Evolutionary conservation across 2,888 invertebrate species (phyloP), one percentile per base, ranked within the genome.

Genomic region (Pogonocherus hispidulus): DNA sequence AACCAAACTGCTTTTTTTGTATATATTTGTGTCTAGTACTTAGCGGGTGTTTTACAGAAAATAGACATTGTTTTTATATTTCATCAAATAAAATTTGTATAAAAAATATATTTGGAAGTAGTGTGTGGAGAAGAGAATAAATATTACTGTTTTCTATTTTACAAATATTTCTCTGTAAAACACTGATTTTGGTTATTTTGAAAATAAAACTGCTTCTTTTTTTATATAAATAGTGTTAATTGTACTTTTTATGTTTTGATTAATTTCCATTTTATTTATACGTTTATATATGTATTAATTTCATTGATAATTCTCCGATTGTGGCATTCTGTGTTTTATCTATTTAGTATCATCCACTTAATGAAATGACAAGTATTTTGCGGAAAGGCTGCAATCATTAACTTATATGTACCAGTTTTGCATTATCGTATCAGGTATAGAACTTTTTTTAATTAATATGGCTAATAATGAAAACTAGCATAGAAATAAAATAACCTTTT

Each of bases 11-110:
- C 76, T 76, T 75, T 67, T 75, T 64, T 77, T 77, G 76, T 77
- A 79, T 77, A 76, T 72, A 74, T 69, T 72, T 74, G 73, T 76
- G 64, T 72, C 67, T 78, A 76, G 78, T 79, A 79, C 78, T 80
- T 80, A 80, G 78, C 74, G 67, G 69, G 70, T 75, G 75, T 77
- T 78, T 76, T 76, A 70, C 70, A 72, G 69, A 66, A 69, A 68
- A 64, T 67, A 57, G 23, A 41, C 51, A 35, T 46, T 60, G 64
- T 68, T 66, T 69, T 68, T 70, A 64, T 63, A 59, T 44, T 27
- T 14, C 55, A 32, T 49, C 20, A 56, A 49, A 60, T 23, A 3
- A 11, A 54, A 46, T 47, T 67, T 62, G 64, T 56, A 66, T 55
- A 55, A 70, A 66, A 59, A 54, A 35, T 55, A 60, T 66, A 32